Evolutionary conservation across 2,797 vertebrate species (phyloP).

Genomic region (Tauraco hartlaubi): DNA sequence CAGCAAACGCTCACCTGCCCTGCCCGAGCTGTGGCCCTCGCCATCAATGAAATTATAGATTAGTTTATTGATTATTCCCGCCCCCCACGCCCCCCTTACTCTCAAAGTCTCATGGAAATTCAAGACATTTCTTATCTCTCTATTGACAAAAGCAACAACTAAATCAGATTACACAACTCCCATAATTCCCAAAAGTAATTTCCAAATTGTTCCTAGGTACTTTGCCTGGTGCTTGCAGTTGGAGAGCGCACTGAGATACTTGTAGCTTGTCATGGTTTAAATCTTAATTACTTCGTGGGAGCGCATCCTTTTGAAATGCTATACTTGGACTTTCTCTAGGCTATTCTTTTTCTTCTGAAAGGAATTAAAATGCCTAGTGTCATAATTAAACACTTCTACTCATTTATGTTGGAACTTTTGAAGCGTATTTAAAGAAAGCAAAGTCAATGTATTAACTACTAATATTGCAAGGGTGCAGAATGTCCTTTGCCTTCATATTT

Average conservation of each 20-base stretch:
- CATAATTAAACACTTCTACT: slow-evolving; percentile 47
- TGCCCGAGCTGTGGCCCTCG: neutral
- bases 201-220: slow-evolving; percentile 56
- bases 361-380: slow-evolving; percentile 57
- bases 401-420: slow-evolving; percentile 23
- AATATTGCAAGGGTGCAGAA: neutral
- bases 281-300: slow-evolving; percentile 75
- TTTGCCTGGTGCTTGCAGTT: slow-evolving; percentile 22
- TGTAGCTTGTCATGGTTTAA: slow-evolving; percentile 68
- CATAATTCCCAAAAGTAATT: slow-evolving; percentile 61
- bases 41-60: slow-evolving; percentile 32
- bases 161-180: slow-evolving; percentile 47
- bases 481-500: neutral
- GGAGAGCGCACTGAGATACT: slow-evolving; percentile 1
- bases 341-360: slow-evolving; percentile 67
- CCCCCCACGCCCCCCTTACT: accelerated
- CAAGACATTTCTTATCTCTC: slow-evolving; percentile 19
- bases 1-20: neutral
- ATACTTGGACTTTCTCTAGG: slow-evolving; percentile 66
- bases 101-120: slow-evolving; percentile 3
- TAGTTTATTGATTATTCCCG: slow-evolving; percentile 19
- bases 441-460: neutral
- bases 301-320: slow-evolving; percentile 67
- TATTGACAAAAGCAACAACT: slow-evolving; percentile 34
- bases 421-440: neutral